Percentiles rank a stretch among this genome's conserved stretches.
These are phyloP conservation scores for Pionites leucogaster DNA, from an alignment of 2,113 vertebrate genomes.

Conservation along the genomic window DNA sequence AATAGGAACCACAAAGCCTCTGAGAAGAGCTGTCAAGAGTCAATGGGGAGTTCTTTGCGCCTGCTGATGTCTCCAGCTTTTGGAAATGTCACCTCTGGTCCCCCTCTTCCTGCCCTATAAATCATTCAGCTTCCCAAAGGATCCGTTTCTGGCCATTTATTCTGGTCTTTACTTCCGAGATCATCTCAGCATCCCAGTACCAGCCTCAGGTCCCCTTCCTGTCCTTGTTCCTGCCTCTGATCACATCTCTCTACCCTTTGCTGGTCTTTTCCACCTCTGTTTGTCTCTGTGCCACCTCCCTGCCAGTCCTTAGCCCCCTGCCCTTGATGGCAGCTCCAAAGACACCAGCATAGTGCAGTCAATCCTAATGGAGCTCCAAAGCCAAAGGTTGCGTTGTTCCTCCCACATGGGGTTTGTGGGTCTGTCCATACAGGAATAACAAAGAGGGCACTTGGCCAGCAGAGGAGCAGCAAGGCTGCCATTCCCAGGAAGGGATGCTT, in stretches of 20 bases:
- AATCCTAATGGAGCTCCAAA: background rate
- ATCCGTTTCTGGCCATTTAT: background rate
- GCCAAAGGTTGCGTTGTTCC: background rate
- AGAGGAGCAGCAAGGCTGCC: background rate
- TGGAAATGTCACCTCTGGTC: background rate
- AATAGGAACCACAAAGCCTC: background rate
- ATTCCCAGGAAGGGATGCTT: background rate
- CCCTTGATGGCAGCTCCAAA: background rate
- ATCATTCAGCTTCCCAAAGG: background rate
- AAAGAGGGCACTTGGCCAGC: background rate
- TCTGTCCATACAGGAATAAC: background rate
- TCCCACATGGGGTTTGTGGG: fast-evolving
- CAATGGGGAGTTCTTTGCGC: background rate
- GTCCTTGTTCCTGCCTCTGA: background rate
- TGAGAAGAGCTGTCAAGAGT: background rate
- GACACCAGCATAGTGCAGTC: fast-evolving
- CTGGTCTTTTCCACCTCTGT: background rate
- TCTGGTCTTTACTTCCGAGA: background rate
- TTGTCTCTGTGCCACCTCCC: background rate
- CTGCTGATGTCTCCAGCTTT: background rate
- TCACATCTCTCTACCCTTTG: background rate
- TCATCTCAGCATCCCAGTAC: background rate
- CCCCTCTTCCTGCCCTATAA: background rate
- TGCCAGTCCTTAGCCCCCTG: background rate
- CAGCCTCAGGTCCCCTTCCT: background rate